A percentile compares a stretch with the other conserved stretches of the same genome.
phyloP scores from a whole-genome alignment of 2,888 invertebrate genomes.

The Lasiommata megera region DNA sequence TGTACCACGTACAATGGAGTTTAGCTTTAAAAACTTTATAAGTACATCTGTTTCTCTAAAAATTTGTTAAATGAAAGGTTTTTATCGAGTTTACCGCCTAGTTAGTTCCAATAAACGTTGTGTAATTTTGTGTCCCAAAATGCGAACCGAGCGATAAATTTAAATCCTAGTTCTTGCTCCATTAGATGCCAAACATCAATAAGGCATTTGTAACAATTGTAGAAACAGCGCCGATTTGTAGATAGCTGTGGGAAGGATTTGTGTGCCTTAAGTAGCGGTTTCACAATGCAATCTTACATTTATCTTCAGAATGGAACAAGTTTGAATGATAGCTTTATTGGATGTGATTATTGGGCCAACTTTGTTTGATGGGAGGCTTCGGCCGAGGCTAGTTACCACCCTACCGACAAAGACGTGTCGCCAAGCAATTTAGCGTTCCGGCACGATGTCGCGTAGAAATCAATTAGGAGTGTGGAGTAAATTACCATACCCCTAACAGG shows the following conservation, averaged over 20 bases:
- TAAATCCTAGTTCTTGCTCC: conserved; percentile 26
- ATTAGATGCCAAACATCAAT: conserved; percentile 42
- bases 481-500: too few relatives aligned
- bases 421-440: too few relatives aligned
- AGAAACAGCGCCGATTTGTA: conserved; percentile 30
- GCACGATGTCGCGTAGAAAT: too few relatives aligned
- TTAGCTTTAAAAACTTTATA: too few relatives aligned
- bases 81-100: too few relatives aligned
- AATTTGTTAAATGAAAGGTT: too few relatives aligned
- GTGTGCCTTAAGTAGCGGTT: conserved; percentile 28
- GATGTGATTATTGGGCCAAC: neutral
- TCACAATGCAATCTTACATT: conserved; percentile 18
- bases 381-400: too few relatives aligned
- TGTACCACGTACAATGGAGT: too few relatives aligned
- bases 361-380: neutral
- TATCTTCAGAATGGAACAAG: neutral
- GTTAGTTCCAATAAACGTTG: too few relatives aligned
- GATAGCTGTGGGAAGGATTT: conserved; percentile 34
- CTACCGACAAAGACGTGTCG: too few relatives aligned
- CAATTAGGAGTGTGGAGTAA: too few relatives aligned
- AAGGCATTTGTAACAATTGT: conserved; percentile 34
- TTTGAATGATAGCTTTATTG: conserved; percentile 8
- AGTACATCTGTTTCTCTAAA: too few relatives aligned
- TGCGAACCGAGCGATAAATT: conserved; percentile 30
- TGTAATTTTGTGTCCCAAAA: neutral